Evolutionary conservation across 2,888 invertebrate genomes (phyloP).

Genomic region (Venusia cambrica): DNA sequence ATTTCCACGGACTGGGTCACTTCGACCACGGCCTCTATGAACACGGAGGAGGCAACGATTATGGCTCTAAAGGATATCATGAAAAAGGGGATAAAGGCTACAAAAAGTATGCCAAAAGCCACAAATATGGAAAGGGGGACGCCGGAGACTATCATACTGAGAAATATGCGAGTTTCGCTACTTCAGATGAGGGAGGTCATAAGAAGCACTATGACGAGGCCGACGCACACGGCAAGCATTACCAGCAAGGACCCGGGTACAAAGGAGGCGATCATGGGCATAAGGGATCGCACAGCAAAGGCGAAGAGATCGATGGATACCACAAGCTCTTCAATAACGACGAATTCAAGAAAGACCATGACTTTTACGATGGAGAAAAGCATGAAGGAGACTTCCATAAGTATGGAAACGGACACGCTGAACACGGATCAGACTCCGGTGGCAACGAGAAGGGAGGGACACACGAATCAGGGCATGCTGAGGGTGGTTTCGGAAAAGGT

Average conservation of each 20-base stretch:
- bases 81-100: slow-evolving; percentile 75
- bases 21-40: slow-evolving; percentile 51
- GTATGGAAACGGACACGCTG: slow-evolving; percentile 73
- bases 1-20: slow-evolving; percentile 52
- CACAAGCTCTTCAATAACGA: slow-evolving; percentile 86
- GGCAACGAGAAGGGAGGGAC: slow-evolving; percentile 76
- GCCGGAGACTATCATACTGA: slow-evolving; percentile 78
- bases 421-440: slow-evolving; percentile 75
- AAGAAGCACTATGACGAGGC: slow-evolving; percentile 74
- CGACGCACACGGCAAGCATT: slow-evolving; percentile 73
- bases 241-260: slow-evolving; percentile 70
- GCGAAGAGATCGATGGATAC: slow-evolving; percentile 83
- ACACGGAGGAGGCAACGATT: slow-evolving; percentile 63
- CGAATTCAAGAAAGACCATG: slow-evolving; percentile 86
- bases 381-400: slow-evolving; percentile 81
- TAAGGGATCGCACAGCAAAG: slow-evolving; percentile 79
- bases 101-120: slow-evolving; percentile 71
- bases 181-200: slow-evolving; percentile 73
- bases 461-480: slow-evolving; percentile 74
- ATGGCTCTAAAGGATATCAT: slow-evolving; percentile 61
- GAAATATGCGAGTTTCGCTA: slow-evolving; percentile 75
- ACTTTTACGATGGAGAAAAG: slow-evolving; percentile 85
- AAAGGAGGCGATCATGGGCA: slow-evolving; percentile 78
- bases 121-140: slow-evolving; percentile 77
- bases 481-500: slow-evolving; percentile 67